A percentile compares a stretch with the other conserved stretches of the same genome.
Conservation (phyloP, 2,797 vertebrate species). For the Sternarchorhynchus goeldii region DNA sequence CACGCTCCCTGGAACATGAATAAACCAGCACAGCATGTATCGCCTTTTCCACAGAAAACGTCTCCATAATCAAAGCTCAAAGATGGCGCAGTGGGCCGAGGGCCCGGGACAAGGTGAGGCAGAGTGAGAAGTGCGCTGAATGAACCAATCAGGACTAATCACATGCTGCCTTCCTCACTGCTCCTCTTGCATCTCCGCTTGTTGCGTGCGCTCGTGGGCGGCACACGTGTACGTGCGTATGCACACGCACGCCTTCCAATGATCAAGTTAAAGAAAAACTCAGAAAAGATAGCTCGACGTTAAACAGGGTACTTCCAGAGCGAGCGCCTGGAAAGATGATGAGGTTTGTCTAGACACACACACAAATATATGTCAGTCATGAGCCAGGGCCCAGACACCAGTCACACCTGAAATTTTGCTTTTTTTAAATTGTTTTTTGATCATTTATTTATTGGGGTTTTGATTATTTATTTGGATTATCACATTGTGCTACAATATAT, state of each 20-base stretch:
- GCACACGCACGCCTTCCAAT: slow-evolving; percentile 25
- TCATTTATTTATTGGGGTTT: too few species aligned
- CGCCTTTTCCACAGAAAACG: slow-evolving; percentile 47
- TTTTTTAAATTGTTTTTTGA: too few species aligned
- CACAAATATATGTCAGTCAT: too few species aligned
- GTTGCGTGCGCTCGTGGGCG: slow-evolving; percentile 45
- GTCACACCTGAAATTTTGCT: too few species aligned
- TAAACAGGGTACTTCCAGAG: too few species aligned
- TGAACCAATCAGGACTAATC: slow-evolving; percentile 81
- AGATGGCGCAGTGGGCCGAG: slow-evolving; percentile 21
- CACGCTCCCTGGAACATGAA: slow-evolving; percentile 72
- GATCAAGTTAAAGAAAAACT: slow-evolving; percentile 45
- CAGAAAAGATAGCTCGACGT: not conserved
- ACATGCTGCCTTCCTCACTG: slow-evolving; percentile 61
- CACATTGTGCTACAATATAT: too few species aligned
- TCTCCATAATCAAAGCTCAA: slow-evolving; percentile 51
- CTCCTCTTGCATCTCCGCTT: slow-evolving; percentile 43
- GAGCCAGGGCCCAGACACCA: too few species aligned
- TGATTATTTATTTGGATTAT: too few species aligned
- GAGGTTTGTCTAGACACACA: too few species aligned
- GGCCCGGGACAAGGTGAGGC: slow-evolving; percentile 58
- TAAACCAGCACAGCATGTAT: slow-evolving; percentile 64
- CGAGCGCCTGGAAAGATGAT: too few species aligned
- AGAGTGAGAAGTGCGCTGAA: slow-evolving; percentile 66
- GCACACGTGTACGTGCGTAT: slow-evolving; percentile 25